phyloP scores from a whole-genome alignment of 2,888 invertebrate genomes.

The Cataglyphis rosenhaueri region DNA sequence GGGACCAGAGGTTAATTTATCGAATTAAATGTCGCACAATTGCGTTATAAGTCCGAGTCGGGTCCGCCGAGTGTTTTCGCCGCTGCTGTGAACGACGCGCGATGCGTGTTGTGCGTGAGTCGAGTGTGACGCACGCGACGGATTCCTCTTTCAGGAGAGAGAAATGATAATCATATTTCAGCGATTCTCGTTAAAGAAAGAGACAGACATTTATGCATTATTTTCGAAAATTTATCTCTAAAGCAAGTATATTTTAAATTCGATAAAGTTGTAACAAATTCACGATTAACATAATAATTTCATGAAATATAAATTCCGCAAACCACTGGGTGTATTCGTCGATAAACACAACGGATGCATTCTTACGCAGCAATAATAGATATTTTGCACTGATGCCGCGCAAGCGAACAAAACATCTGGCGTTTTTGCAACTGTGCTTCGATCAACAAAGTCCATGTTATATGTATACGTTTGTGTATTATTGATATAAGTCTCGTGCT shows the following conservation, averaged over 20 bases:
- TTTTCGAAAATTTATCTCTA: not conserved
- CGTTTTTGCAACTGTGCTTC: conserved; percentile 21
- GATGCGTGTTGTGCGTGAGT: not conserved
- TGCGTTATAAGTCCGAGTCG: conserved; percentile 82
- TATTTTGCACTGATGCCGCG: conserved; percentile 9
- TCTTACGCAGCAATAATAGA: conserved; percentile 41
- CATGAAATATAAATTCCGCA: conserved; percentile 31
- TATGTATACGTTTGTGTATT: not conserved
- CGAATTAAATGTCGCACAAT: conserved; percentile 83
- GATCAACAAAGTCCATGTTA: conserved; percentile 1
- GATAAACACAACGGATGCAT: conserved; percentile 34
- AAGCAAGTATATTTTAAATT: not conserved
- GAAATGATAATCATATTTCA: conserved; percentile 7
- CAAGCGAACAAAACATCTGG: not conserved
- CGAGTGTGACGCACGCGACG: not conserved
- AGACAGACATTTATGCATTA: not conserved
- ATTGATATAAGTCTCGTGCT: not conserved
- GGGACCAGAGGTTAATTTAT: conserved; percentile 84
- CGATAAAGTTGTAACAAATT: not conserved
- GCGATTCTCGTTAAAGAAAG: not conserved
- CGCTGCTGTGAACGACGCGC: conserved; percentile 16
- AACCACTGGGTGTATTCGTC: not conserved
- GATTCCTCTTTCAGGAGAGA: not conserved
- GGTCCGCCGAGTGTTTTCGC: conserved; percentile 77
- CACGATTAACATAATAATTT: conserved; percentile 14